Conservation (phyloP, 2,888 invertebrate species). For the Steromphala cineraria region DNA sequence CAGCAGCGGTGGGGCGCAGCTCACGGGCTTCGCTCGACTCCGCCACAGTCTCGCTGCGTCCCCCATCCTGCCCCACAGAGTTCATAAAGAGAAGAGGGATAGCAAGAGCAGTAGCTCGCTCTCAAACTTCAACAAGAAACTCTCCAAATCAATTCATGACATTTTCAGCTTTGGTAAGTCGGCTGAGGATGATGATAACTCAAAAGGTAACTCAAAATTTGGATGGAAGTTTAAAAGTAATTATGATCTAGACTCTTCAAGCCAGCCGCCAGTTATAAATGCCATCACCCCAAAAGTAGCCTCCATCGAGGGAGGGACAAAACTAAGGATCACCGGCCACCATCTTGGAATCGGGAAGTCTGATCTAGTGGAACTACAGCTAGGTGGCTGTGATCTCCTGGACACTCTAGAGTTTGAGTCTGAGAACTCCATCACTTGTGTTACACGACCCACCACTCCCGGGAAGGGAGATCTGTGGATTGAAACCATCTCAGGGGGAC, state of each 20-base stretch:
- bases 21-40: constrained; percentile 41
- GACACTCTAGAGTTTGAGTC: constrained; percentile 69
- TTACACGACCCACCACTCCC: constrained; percentile 64
- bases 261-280: constrained; percentile 62
- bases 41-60: constrained; percentile 40
- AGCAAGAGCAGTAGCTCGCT: constrained; percentile 45
- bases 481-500: constrained; percentile 71
- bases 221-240: constrained; percentile 52
- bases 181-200: constrained; percentile 33
- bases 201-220: constrained; percentile 38
- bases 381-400: constrained; percentile 70
- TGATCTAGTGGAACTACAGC: constrained; percentile 67
- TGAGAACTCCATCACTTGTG: constrained; percentile 60
- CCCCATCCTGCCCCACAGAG: constrained; percentile 24
- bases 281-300: constrained; percentile 66
- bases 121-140: constrained; percentile 63
- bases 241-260: constrained; percentile 51
- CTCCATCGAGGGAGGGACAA: constrained; percentile 64
- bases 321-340: constrained; percentile 66
- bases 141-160: constrained; percentile 67
- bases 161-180: constrained; percentile 58
- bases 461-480: constrained; percentile 67
- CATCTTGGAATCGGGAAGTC: constrained; percentile 68
- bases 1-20: constrained; percentile 24
- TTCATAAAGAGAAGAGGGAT: constrained; percentile 37